Base-by-base conservation (phyloP, 1,140 invertebrate genomes). In the Macrosteles quadrilineatus region DNA sequence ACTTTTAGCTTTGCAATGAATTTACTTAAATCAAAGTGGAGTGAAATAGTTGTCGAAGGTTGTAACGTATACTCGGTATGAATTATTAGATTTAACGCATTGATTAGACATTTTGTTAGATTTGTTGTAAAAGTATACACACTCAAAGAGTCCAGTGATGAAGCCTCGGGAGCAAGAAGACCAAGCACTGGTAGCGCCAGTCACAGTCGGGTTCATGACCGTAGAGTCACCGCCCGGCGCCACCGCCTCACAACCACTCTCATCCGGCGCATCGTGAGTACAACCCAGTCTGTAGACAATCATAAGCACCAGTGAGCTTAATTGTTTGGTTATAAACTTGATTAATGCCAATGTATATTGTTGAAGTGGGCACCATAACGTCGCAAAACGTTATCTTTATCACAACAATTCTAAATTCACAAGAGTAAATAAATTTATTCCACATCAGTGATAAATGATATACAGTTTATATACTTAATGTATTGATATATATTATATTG, bases 121-220 rank as follows among this genome's bases (percentile, higher is more conserved):
- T 36, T 6, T 36, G 14, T 36, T 36, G 32, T 36, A 6, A 36
- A 36, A 36, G 4, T 32, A 4, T 6, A 64, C 62, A 19, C 11
- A 90, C 88, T 90, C 87, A 14, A 91, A 80, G 71, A 90, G 85
- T 27, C 84, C 80, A 1, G 85, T 89, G 57, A 91, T 88, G 74
- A 86, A 85, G 45, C 78, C 79, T 71, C 83, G 81, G 73, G 87
- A 88, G 74, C 90, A 91, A 27, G 81, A 80, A 1, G 89, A 91
- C 90, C 89, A 91, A 40, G 82, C 80, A 11, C 82, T 82, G 2
- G 85, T 85, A 63, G 84, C 83, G n/a, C 84, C 78, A 67, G 82
- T 82, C 1, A 90, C 83, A 69, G 84, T 83, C 1, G 88, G 87
- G 0, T 87, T 84, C 89, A 91, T 91, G 1, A 91, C 79, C 73